Conservation (phyloP, 2,113 vertebrate species). For the Ctenomys sociabilis region DNA sequence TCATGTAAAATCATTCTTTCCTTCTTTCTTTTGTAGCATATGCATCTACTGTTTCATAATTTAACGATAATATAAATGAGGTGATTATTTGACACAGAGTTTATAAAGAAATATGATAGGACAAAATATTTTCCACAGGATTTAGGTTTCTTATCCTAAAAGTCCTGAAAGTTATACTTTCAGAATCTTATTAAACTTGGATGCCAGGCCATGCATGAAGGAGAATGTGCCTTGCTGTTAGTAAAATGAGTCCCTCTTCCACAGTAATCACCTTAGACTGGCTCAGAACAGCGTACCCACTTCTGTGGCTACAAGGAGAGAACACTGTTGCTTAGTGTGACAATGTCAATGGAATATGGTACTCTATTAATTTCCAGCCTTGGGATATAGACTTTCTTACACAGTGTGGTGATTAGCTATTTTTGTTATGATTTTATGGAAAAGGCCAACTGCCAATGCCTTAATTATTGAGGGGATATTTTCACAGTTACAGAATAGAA, state of each 20-base stretch:
- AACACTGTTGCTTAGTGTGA: slow-evolving; percentile 73
- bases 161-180: slow-evolving; percentile 76
- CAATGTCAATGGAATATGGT: slow-evolving; percentile 77
- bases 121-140: slow-evolving; percentile 40
- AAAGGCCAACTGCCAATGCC: slow-evolving; percentile 77
- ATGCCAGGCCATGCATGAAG: slow-evolving; percentile 78
- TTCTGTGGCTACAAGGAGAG: slow-evolving; percentile 65
- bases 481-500: slow-evolving; percentile 61
- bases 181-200: slow-evolving; percentile 76
- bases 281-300: slow-evolving; percentile 79
- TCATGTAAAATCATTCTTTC: background rate
- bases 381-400: slow-evolving; percentile 71
- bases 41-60: background rate
- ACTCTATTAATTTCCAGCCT: slow-evolving; percentile 76
- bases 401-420: slow-evolving; percentile 72
- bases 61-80: background rate
- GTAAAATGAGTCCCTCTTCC: slow-evolving; percentile 74
- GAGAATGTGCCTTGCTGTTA: slow-evolving; percentile 79
- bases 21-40: background rate
- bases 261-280: slow-evolving; percentile 79
- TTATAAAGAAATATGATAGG: slow-evolving; percentile 56
- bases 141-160: slow-evolving; percentile 70
- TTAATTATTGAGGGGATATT: slow-evolving; percentile 78
- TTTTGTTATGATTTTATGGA: slow-evolving; percentile 78
- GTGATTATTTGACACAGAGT: slow-evolving; percentile 21